Evolutionary conservation across 2,797 vertebrate genomes (phyloP).

Genomic region (Carapus acus): DNA sequence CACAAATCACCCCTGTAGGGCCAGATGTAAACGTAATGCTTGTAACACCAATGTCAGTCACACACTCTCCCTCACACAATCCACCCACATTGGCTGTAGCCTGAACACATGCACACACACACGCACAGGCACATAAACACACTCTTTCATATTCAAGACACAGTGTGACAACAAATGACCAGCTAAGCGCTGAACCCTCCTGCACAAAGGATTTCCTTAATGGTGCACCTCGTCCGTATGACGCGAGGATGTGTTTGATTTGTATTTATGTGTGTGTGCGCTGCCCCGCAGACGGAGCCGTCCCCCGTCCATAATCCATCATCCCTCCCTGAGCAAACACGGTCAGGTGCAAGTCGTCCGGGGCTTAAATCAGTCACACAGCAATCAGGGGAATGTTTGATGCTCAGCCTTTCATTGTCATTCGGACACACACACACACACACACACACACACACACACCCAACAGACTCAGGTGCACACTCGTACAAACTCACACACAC

Average conservation of each 20-base stretch:
- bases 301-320: background rate
- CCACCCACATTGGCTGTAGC: background rate
- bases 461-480: no score
- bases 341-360: conserved; percentile 2
- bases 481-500: conserved; percentile 11
- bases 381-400: conserved; percentile 8
- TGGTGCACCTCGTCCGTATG: conserved; percentile 7
- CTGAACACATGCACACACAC: conserved; percentile 7
- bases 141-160: conserved; percentile 20
- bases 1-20: background rate
- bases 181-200: conserved; percentile 28
- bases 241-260: conserved; percentile 13
- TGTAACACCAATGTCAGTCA: background rate
- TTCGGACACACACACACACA: conserved; percentile 11
- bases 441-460: conserved; percentile 17
- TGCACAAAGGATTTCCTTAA: conserved; percentile 18
- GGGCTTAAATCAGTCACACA: conserved; percentile 6
- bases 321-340: conserved; percentile 10
- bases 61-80: no score
- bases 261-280: no score
- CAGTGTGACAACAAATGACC: conserved; percentile 27
- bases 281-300: conserved; percentile 1
- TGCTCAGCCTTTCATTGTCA: conserved; percentile 4
- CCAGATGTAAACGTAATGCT: no score
- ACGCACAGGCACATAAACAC: conserved; percentile 20